phyloP scores from a whole-genome alignment of 2,797 vertebrate species.

The Helicolenus hilgendorfi region DNA sequence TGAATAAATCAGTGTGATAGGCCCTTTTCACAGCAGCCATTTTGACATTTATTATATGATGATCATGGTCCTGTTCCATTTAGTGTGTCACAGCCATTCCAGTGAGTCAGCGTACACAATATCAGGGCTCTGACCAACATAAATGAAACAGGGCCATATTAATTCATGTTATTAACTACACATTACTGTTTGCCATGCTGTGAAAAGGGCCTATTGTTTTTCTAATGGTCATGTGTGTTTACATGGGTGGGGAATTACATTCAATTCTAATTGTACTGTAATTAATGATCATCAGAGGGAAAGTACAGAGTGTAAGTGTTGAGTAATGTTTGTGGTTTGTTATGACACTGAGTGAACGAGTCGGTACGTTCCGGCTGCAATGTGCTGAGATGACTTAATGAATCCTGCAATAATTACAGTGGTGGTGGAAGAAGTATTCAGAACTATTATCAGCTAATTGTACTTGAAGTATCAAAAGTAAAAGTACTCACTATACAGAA shows the following conservation, averaged over 20 bases:
- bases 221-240: not conserved
- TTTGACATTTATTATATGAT: too few relatives aligned
- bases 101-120: too few relatives aligned
- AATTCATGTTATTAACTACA: too few relatives aligned
- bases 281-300: not conserved
- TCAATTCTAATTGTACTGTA: not conserved
- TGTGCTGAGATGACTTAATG: not conserved
- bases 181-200: too few relatives aligned
- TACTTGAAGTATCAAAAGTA: not conserved
- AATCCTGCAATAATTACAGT: not conserved
- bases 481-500: too few relatives aligned
- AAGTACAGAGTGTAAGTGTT: not conserved
- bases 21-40: too few relatives aligned
- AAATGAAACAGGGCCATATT: too few relatives aligned
- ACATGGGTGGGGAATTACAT: not conserved
- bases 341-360: not conserved
- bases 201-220: not conserved
- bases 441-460: not conserved
- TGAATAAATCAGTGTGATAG: not conserved
- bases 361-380: not conserved
- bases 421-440: not conserved
- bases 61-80: too few relatives aligned
- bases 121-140: too few relatives aligned
- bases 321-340: not conserved
- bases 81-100: too few relatives aligned